Evolutionary conservation across 1,140 invertebrate genomes (phyloP).

Genomic region (silkworm (Bombyx mori)): ASM3026992v2 NC_085110.1:4713001-4713500

Average conservation of each 20-base stretch:
- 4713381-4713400: too few species aligned
- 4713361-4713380: too few species aligned
- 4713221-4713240: conserved; percentile 85
- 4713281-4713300: conserved; percentile 63
- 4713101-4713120: not conserved
- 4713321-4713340: conserved; percentile 59
- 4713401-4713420: too few species aligned
- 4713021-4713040: too few species aligned
- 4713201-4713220: conserved; percentile 81
- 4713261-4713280: conserved; percentile 79
- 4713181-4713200: conserved; percentile 79
- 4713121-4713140: conserved; percentile 22
- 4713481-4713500: too few species aligned
- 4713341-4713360: conserved; percentile 35
- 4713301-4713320: conserved; percentile 60
- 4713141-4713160: conserved; percentile 74
- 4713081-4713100: not conserved
- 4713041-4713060: too few species aligned
- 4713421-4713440: too few species aligned
- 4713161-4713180: conserved; percentile 81
- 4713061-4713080: not conserved
- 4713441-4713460: too few species aligned
- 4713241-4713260: conserved; percentile 87
- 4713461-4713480: too few species aligned
- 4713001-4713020: too few species aligned